Evolutionary conservation across 2,888 invertebrate genomes (phyloP).

Genomic region (Brassicogethes aeneus): DNA sequence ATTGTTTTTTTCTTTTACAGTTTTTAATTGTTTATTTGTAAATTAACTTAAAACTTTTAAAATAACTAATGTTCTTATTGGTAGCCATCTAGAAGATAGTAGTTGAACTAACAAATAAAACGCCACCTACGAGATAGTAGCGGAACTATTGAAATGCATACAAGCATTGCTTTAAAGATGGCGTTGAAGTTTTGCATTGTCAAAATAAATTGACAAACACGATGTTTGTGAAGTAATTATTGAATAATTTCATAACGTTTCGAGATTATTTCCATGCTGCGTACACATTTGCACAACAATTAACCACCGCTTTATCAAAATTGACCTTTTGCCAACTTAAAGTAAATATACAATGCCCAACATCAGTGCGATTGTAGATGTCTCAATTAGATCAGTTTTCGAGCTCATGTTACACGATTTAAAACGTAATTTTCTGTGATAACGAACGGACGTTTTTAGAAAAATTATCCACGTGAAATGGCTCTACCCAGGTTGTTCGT

Average conservation of each 20-base stretch:
- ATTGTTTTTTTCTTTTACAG: no score
- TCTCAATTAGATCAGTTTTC: background rate
- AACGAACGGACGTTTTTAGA: background rate
- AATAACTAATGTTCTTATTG: no score
- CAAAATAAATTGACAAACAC: no score
- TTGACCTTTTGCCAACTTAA: slow-evolving; percentile 1
- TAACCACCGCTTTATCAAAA: background rate
- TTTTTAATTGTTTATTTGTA: no score
- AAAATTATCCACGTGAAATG: background rate
- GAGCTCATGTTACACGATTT: background rate
- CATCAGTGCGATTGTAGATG: background rate
- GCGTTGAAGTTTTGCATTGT: no score
- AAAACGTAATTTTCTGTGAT: background rate
- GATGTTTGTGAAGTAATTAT: no score
- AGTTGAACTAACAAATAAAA: no score
- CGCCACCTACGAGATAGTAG: no score
- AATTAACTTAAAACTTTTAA: no score
- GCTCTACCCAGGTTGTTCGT: background rate
- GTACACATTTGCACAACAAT: background rate
- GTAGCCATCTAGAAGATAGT: no score
- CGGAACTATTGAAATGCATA: no score
- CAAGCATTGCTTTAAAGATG: no score
- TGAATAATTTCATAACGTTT: background rate
- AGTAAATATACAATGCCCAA: background rate
- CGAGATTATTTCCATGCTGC: background rate